phyloP scores from a whole-genome alignment of 2,888 invertebrate species.

The Drosophila mimetica region DNA sequence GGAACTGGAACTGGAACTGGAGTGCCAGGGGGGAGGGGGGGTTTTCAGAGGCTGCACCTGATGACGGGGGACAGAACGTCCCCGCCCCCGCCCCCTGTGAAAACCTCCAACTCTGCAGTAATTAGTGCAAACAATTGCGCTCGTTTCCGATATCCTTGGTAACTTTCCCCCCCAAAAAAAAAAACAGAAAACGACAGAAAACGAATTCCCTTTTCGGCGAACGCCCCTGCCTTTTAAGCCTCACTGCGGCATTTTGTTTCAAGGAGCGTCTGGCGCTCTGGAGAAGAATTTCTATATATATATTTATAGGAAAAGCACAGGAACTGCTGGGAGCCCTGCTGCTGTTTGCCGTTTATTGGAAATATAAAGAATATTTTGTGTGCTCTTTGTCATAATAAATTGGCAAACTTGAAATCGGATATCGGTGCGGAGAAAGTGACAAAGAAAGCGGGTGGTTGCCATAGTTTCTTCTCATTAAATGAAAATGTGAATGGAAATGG shows the following conservation, averaged over 20 bases:
- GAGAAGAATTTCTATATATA: slow-evolving; percentile 1
- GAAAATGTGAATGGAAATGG: slow-evolving; percentile 32
- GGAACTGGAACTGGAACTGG: too few species aligned
- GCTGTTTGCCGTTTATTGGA: slow-evolving; percentile 22
- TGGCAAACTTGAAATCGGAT: slow-evolving; percentile 69
- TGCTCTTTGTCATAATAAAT: slow-evolving; percentile 53
- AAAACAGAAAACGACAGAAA: background rate
- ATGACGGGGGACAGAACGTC: slow-evolving; percentile 7
- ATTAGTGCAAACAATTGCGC: slow-evolving; percentile 78
- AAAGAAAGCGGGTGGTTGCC: slow-evolving; percentile 51
- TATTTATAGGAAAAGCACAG: background rate
- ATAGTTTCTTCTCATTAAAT: slow-evolving; percentile 62
- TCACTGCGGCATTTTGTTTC: slow-evolving; percentile 65
- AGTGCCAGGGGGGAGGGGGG: background rate
- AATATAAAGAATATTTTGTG: slow-evolving; percentile 56
- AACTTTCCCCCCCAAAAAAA: slow-evolving; percentile 29
- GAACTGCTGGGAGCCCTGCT: slow-evolving; percentile 1
- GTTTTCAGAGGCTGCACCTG: slow-evolving; percentile 14
- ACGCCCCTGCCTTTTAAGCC: slow-evolving; percentile 38
- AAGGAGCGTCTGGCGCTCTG: slow-evolving; percentile 44
- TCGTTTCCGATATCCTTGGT: slow-evolving; percentile 56
- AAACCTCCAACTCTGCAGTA: slow-evolving; percentile 47
- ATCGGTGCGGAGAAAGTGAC: slow-evolving; percentile 44
- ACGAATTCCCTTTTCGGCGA: background rate
- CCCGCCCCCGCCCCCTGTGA: background rate